Conservation (phyloP, 2,113 vertebrate genomes). For the Talpa occidentalis region DNA sequence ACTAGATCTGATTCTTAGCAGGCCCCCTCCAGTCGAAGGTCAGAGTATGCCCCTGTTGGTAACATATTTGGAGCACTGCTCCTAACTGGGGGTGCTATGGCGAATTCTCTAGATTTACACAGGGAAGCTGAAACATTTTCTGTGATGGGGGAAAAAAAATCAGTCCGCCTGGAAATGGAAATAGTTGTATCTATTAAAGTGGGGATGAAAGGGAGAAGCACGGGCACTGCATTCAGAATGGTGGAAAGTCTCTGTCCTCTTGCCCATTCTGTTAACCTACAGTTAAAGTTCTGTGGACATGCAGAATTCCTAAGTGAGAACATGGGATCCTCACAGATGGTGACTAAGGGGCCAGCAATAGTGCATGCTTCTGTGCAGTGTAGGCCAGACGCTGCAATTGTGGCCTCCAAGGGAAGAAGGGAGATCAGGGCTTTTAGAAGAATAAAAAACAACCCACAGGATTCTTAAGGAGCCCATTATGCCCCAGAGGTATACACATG, state of each 20-base stretch:
- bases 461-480: neutral
- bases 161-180: neutral
- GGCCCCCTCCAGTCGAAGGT: neutral
- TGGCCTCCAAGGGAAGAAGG: neutral
- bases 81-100: neutral
- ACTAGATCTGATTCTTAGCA: no score
- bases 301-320: neutral
- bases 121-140: neutral
- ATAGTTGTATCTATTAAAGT: neutral
- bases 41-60: neutral
- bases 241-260: neutral
- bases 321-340: neutral
- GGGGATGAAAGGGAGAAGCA: neutral
- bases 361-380: neutral
- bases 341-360: neutral
- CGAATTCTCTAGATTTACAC: neutral
- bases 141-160: neutral
- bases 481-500: neutral
- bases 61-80: neutral
- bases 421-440: neutral
- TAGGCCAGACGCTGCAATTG: fast-evolving
- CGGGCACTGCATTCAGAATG: fast-evolving
- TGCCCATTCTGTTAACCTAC: neutral
- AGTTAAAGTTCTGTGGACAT: neutral
- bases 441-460: neutral